Base-by-base conservation (phyloP, 30 jellyfish, hydroid and myxozoan genomes). In the Aurelia aurita region DNA sequence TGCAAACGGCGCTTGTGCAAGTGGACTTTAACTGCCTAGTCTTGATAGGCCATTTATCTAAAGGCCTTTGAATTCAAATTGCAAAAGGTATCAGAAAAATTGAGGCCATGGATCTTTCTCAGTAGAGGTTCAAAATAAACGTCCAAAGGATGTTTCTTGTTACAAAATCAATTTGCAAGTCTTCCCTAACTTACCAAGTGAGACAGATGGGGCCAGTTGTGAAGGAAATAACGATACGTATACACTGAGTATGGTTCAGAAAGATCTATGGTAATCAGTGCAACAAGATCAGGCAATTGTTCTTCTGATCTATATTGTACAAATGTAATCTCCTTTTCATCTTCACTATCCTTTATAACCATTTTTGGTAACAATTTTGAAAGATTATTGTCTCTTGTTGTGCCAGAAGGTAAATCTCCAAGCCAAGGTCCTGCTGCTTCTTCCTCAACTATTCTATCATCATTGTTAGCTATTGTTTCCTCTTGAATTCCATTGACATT, bases 181-280 rank as follows among this genome's bases (percentile, higher is more conserved):
- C n/a, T 8, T 4, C 7, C 15, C 7, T 39, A 18, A 82, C 98
- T 86, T 92, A 92, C 98, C 95, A 92, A 69, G 69, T 85, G 89
- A 35, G 98, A 92, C 55, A 92, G 73, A 86, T 92, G 98, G 4
- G 98, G 98, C 98, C 98, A 92, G 79, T 92, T 92, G 67, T 92
- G 98, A 18, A 92, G 87, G 67, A 92, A 92, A 77, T 92, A 92
- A 6, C 98, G 87, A 43, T 92, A 92, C 16, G 98, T 92, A 80
- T 92, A 92, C 10, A 92, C 77, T 9, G 98, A 92, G 68, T 92
- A 92, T 25, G 98, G 98, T 64, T 92, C 98, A 5, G 98, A 92
- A 14, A 92, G 89, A 64, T 92, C 98, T 29, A 75, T 63, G 22
- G 98, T 92, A 39, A 92, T 92, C 64, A 92, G 82, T 6, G 94